Conservation (phyloP, 2,888 invertebrate genomes). For the Adela reaumurella region DNA sequence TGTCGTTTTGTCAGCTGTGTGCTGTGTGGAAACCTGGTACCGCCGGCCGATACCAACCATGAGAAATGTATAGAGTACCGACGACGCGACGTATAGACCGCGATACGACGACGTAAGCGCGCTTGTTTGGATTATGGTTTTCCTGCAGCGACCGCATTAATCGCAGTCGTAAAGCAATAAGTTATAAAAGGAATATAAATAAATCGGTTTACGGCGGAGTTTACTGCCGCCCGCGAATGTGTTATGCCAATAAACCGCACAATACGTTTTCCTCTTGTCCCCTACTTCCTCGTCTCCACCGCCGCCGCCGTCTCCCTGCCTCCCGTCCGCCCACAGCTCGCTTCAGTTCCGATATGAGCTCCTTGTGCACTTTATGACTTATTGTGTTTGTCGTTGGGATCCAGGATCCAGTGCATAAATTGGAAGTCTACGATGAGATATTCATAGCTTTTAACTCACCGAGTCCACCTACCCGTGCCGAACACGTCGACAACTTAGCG, state of each 20-base stretch:
- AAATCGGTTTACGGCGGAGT: conserved; percentile 33
- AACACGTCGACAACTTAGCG: too few species aligned
- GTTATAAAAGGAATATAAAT: conserved; percentile 41
- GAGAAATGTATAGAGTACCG: too few species aligned
- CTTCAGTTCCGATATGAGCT: too few species aligned
- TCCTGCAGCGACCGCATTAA: conserved; percentile 30
- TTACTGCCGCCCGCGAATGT: conserved; percentile 35
- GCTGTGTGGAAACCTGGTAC: too few species aligned
- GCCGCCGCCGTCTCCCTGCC: not conserved
- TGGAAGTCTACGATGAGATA: too few species aligned
- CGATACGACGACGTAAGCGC: not conserved
- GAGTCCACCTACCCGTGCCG: too few species aligned
- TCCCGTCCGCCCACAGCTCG: too few species aligned
- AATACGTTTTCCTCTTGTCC: not conserved
- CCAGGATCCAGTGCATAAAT: not conserved
- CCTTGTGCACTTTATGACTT: not conserved
- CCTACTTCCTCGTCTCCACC: not conserved
- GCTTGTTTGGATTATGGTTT: conserved; percentile 20
- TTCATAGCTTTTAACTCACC: too few species aligned
- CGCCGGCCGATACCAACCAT: too few species aligned
- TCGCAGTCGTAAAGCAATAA: conserved; percentile 36
- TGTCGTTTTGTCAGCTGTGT: not conserved
- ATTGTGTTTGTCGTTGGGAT: not conserved
- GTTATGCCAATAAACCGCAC: conserved; percentile 28
- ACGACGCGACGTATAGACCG: too few species aligned